Conservation (phyloP, 2,113 vertebrate genomes). For the Silurus meridionalis region DNA sequence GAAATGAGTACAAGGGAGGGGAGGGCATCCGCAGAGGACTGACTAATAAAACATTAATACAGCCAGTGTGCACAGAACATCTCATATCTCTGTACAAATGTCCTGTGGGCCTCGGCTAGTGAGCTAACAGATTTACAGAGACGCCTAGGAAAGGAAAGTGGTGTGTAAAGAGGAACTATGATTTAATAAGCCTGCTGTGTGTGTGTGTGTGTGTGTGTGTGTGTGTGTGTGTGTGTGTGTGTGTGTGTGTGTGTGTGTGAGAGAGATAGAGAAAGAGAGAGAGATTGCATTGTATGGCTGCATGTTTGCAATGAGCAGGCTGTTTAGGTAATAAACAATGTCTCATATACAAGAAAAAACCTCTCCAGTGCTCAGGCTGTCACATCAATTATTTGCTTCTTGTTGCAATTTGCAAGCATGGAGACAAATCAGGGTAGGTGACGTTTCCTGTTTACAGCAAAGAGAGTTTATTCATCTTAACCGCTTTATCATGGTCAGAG, state of each 20-base stretch:
- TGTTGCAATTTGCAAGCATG: constrained; percentile 3
- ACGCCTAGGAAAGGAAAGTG: constrained; percentile 18
- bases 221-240: not conserved
- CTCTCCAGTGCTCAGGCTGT: not conserved
- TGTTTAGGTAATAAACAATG: not conserved
- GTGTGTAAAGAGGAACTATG: constrained; percentile 8
- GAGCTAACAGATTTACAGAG: constrained; percentile 20
- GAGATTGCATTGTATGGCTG: not conserved
- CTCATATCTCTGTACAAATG: constrained; percentile 18
- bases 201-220: constrained; percentile 18
- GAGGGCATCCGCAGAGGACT: not conserved
- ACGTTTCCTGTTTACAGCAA: constrained; percentile 11
- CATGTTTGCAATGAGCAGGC: not conserved
- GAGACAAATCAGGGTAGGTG: not conserved
- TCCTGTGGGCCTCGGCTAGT: not conserved
- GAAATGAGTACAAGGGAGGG: not conserved
- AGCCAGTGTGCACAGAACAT: constrained; percentile 5
- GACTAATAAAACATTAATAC: constrained; percentile 39
- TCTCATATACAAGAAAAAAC: not conserved
- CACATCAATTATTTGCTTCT: not conserved
- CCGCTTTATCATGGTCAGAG: not conserved
- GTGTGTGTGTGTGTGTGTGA: not conserved
- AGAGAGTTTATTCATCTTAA: not conserved
- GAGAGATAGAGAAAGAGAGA: not conserved
- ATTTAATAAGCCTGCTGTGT: not conserved